Percentiles rank a stretch among this genome's conserved stretches.
phyloP scores from a whole-genome alignment of 2,888 invertebrate genomes.

The Baronia brevicornis region DNA sequence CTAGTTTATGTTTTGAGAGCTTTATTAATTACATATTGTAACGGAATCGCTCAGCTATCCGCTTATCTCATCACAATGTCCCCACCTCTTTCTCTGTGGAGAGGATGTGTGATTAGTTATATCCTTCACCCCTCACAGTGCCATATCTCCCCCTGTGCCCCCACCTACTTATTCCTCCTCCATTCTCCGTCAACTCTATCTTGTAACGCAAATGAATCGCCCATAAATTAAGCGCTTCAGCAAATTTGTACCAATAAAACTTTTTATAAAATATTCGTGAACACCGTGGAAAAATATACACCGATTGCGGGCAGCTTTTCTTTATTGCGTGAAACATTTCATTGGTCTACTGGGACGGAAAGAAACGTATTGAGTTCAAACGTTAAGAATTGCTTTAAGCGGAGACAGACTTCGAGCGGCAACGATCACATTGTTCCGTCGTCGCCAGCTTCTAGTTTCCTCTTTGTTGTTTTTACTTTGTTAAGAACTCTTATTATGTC shows the following conservation, averaged over 20 bases:
- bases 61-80: slow-evolving; percentile 13
- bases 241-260: slow-evolving; percentile 34
- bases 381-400: slow-evolving; percentile 6
- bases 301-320: too few species aligned
- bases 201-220: slow-evolving; percentile 50
- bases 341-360: neutral
- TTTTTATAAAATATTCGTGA: slow-evolving; percentile 11
- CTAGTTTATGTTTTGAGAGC: too few species aligned
- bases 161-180: slow-evolving; percentile 13
- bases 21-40: too few species aligned
- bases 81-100: slow-evolving; percentile 31
- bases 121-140: slow-evolving; percentile 48
- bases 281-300: slow-evolving; percentile 9
- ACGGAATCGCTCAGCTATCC: slow-evolving; percentile 6
- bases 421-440: slow-evolving; percentile 1
- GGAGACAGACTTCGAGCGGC: neutral
- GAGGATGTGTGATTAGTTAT: slow-evolving; percentile 72
- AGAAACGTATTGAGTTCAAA: neutral
- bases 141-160: slow-evolving; percentile 27
- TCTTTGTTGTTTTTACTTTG: slow-evolving; percentile 5
- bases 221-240: slow-evolving; percentile 30
- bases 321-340: neutral
- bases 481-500: too few species aligned
- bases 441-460: slow-evolving; percentile 1
- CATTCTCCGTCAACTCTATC: slow-evolving; percentile 44